Evolutionary conservation across 2,888 invertebrate species (phyloP).

Genomic region (Sisyra terminalis): DNA sequence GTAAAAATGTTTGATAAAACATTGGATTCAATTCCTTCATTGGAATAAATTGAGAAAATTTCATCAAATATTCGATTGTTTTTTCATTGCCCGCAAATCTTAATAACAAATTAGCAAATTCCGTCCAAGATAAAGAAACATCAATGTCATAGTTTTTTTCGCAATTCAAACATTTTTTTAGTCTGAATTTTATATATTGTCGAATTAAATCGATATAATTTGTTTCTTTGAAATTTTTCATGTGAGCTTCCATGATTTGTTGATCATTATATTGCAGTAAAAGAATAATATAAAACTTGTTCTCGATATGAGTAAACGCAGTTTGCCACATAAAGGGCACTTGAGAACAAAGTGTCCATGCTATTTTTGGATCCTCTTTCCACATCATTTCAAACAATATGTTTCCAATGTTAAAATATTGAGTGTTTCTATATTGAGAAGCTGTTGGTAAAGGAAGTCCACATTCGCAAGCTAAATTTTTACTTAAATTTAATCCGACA

Average conservation of each 20-base stretch:
- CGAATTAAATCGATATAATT: conserved; percentile 39
- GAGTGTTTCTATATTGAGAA: conserved; percentile 26
- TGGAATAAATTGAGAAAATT: conserved; percentile 35
- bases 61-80: conserved; percentile 36
- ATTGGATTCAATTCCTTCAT: conserved; percentile 38
- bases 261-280: conserved; percentile 44
- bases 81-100: conserved; percentile 40
- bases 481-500: conserved; percentile 33
- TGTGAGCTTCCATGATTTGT: conserved; percentile 32
- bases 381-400: conserved; percentile 35
- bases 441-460: conserved; percentile 38
- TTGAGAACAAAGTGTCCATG: conserved; percentile 34
- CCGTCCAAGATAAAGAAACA: conserved; percentile 39
- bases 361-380: conserved; percentile 27
- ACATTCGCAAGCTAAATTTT: conserved; percentile 36
- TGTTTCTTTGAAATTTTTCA: conserved; percentile 36
- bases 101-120: conserved; percentile 38
- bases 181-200: conserved; percentile 36
- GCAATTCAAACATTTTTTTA: conserved; percentile 43
- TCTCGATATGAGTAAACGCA: conserved; percentile 32
- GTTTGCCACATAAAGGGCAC: conserved; percentile 48
- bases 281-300: conserved; percentile 30
- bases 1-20: conserved; percentile 40
- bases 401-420: conserved; percentile 37
- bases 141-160: conserved; percentile 30